A percentile compares a stretch with the other conserved stretches of the same genome.
Evolutionary conservation across 2,888 invertebrate genomes (phyloP).

Genomic region (Nowickia ferox): DNA sequence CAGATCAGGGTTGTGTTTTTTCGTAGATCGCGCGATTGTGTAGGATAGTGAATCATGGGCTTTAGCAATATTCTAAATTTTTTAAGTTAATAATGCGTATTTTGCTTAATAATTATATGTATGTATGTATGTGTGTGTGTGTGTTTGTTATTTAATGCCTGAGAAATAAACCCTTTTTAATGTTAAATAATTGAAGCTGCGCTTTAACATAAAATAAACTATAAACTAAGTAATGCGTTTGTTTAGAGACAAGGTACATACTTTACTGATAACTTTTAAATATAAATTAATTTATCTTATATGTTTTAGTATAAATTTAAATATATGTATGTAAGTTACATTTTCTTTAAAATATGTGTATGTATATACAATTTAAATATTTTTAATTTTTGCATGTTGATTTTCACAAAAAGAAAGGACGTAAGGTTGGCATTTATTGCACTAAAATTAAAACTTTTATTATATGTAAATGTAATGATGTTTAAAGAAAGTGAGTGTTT

Average conservation of each 20-base stretch:
- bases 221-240: slow-evolving; percentile 45
- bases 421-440: slow-evolving; percentile 52
- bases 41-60: too few relatives aligned
- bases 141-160: slow-evolving; percentile 67
- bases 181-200: slow-evolving; percentile 55
- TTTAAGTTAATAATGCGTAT: slow-evolving; percentile 6
- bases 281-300: background rate
- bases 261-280: slow-evolving; percentile 27
- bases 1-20: too few relatives aligned
- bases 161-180: slow-evolving; percentile 70
- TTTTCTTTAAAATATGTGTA: slow-evolving; percentile 11
- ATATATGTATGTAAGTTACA: slow-evolving; percentile 20
- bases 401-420: slow-evolving; percentile 50
- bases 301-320: slow-evolving; percentile 11
- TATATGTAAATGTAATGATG: slow-evolving; percentile 10
- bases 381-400: slow-evolving; percentile 18
- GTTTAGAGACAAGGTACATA: slow-evolving; percentile 47
- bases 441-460: slow-evolving; percentile 8
- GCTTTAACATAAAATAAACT: slow-evolving; percentile 38
- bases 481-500: background rate
- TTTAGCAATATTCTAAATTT: slow-evolving; percentile 30
- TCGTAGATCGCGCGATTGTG: too few relatives aligned
- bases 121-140: slow-evolving; percentile 30
- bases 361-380: slow-evolving; percentile 1
- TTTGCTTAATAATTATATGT: slow-evolving; percentile 33